Percentiles rank a stretch among this genome's conserved stretches.
Conservation (phyloP, 2,888 invertebrate genomes). For the Protodeltote pygarga region DNA sequence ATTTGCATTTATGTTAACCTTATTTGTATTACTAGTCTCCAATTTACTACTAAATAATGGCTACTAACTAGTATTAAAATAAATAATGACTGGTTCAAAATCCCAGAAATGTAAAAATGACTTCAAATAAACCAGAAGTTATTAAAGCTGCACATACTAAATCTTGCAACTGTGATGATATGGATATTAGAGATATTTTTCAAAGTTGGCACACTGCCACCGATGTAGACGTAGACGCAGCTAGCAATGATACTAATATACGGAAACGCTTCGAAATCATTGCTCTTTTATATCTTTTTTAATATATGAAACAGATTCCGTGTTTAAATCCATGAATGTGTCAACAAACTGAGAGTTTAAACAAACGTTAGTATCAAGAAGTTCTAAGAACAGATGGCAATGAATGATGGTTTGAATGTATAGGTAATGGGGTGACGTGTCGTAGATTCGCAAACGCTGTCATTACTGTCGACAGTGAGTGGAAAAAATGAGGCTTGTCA, state of each 20-base stretch:
- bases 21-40: no score
- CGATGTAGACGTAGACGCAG: constrained; percentile 14
- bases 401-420: constrained; percentile 20
- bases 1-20: no score
- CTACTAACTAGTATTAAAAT: no score
- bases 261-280: constrained; percentile 40
- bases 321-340: constrained; percentile 33
- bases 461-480: constrained; percentile 2
- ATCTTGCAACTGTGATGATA: constrained; percentile 18
- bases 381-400: constrained; percentile 16
- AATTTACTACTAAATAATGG: no score
- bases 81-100: no score
- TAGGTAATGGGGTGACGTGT: constrained; percentile 5
- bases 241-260: constrained; percentile 15
- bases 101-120: no score
- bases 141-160: not conserved
- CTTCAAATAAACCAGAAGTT: no score
- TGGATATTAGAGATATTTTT: constrained; percentile 26
- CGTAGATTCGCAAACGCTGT: constrained; percentile 26
- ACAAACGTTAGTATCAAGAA: constrained; percentile 28
- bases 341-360: constrained; percentile 25
- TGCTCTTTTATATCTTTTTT: constrained; percentile 33
- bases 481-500: constrained; percentile 7
- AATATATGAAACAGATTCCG: constrained; percentile 36
- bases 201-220: constrained; percentile 43